phyloP scores from a whole-genome alignment of 1,140 invertebrate genomes.

The Bicyclus anynana region DNA sequence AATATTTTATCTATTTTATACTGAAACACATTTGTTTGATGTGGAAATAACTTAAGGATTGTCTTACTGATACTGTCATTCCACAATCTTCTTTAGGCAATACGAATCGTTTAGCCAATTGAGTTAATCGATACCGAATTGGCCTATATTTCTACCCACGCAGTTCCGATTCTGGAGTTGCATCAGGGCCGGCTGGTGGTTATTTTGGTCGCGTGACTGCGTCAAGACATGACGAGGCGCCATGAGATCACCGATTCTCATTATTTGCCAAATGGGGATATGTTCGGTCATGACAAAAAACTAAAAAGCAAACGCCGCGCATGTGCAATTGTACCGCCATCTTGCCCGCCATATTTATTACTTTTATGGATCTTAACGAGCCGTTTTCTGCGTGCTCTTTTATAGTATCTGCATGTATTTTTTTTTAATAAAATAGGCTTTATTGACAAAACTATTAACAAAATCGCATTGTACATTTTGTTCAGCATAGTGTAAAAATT shows the following conservation, averaged over 20 bases:
- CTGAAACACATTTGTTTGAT: too few relatives aligned
- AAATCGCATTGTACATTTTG: not conserved
- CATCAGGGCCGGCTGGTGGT: conserved; percentile 43
- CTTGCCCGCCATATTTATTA: conserved; percentile 22
- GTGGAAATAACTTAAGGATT: too few relatives aligned
- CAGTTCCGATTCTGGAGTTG: conserved; percentile 46
- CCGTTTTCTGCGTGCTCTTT: conserved; percentile 7
- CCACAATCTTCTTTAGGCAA: not conserved
- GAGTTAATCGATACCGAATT: conserved; percentile 28
- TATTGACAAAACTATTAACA: not conserved
- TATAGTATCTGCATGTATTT: not conserved
- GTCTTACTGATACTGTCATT: too few relatives aligned
- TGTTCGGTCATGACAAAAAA: conserved; percentile 35
- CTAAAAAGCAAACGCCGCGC: conserved; percentile 21
- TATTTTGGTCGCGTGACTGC: conserved; percentile 65
- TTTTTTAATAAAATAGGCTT: not conserved
- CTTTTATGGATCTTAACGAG: conserved; percentile 24
- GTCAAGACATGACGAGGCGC: conserved; percentile 52
- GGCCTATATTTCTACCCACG: conserved; percentile 46
- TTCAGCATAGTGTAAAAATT: not conserved
- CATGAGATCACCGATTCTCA: conserved; percentile 65
- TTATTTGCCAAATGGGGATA: conserved; percentile 47
- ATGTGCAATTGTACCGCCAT: conserved; percentile 20
- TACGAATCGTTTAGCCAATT: not conserved
- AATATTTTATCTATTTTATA: too few relatives aligned